These are phyloP conservation scores for Gouania willdenowi DNA, from an alignment of 2,797 vertebrate species.

Conservation along the genomic window DNA sequence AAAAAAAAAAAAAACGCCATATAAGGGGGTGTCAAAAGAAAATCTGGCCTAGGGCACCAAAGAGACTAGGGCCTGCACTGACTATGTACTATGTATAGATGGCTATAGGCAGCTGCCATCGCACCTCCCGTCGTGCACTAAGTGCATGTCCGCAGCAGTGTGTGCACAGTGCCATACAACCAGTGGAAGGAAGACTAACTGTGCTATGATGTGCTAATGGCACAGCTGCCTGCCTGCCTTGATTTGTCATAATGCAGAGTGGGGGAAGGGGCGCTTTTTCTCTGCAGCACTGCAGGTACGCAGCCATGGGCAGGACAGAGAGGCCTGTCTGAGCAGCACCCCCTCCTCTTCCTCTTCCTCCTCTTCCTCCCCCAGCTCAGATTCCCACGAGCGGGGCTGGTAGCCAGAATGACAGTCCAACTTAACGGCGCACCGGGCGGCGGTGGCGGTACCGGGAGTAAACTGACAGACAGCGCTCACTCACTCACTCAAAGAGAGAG, in stretches of 20 bases:
- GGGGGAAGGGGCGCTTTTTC: conserved; percentile 77
- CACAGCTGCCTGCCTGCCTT: conserved; percentile 83
- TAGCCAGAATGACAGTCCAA: conserved; percentile 19
- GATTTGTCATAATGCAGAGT: conserved; percentile 92
- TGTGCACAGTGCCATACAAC: conserved; percentile 17
- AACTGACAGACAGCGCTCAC: conserved; percentile 20
- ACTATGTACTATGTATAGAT: too few species aligned
- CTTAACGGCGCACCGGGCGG: conserved; percentile 21
- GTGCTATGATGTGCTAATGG: conserved; percentile 76
- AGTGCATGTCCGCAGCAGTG: conserved; percentile 25
- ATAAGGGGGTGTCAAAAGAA: too few species aligned
- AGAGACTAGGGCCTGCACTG: too few species aligned
- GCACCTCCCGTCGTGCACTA: conserved; percentile 14
- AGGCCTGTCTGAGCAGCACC: conserved; percentile 59
- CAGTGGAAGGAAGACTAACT: conserved; percentile 50
- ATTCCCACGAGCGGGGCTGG: conserved; percentile 15
- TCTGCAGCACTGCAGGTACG: conserved; percentile 88
- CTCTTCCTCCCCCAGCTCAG: conserved; percentile 29
- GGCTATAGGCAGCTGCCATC: conserved; percentile 12
- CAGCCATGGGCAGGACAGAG: conserved; percentile 79
- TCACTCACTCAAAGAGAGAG: conserved; percentile 36
- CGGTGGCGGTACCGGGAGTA: conserved; percentile 21
- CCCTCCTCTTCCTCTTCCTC: conserved; percentile 32
- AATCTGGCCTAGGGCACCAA: too few species aligned
- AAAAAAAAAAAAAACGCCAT: too few species aligned